Conservation (phyloP, 2,113 vertebrate genomes). For the Egretta garzetta region DNA sequence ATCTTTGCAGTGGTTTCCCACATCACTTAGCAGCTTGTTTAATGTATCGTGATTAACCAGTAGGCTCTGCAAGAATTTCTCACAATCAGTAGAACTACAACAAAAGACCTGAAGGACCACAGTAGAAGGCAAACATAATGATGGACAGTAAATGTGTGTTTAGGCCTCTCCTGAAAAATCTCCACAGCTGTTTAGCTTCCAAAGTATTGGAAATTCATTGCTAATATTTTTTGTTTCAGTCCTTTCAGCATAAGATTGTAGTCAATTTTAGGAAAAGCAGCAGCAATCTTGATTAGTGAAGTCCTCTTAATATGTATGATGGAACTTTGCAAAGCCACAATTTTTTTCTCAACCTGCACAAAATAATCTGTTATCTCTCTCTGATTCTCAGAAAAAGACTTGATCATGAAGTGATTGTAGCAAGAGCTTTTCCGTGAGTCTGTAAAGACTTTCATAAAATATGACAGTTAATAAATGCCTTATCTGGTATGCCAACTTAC, state of each 20-base stretch:
- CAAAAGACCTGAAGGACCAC: background rate
- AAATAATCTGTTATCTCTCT: background rate
- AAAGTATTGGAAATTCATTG: background rate
- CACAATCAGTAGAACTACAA: background rate
- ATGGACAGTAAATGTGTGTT: background rate
- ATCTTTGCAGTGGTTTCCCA: slow-evolving; percentile 35
- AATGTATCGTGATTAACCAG: background rate
- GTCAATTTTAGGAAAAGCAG: background rate
- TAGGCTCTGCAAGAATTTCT: slow-evolving; percentile 4
- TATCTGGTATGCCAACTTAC: background rate
- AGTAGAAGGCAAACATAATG: background rate
- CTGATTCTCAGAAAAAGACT: slow-evolving; percentile 11
- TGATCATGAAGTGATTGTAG: background rate
- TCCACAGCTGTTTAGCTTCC: background rate
- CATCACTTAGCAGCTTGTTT: slow-evolving; percentile 26
- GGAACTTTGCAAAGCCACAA: background rate
- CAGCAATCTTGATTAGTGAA: background rate
- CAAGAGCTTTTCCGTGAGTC: background rate
- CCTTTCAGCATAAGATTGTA: background rate
- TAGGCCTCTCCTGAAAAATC: background rate
- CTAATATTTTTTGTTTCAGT: background rate
- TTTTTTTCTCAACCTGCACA: background rate
- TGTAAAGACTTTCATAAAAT: background rate
- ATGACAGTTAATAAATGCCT: background rate
- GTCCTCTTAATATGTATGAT: background rate